A percentile compares a stretch with the other conserved stretches of the same genome.
Evolutionary conservation across 2,888 invertebrate genomes (phyloP).

Genomic region (Sturmia bella): DNA sequence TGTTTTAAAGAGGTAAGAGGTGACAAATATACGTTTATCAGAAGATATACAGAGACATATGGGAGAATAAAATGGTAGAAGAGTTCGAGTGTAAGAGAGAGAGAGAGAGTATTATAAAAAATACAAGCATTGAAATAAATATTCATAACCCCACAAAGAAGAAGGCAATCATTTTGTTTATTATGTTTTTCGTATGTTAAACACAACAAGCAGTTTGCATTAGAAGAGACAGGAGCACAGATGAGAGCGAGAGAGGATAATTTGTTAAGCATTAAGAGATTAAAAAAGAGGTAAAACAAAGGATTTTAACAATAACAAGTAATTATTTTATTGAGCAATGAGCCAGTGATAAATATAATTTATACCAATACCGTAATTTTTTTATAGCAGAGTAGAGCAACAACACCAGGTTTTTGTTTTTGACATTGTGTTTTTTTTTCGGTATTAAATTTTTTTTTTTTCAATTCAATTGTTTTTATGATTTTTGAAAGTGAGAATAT

Average conservation of each 20-base stretch:
- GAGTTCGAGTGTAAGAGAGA: slow-evolving; percentile 36
- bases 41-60: slow-evolving; percentile 36
- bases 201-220: slow-evolving; percentile 26
- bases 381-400: slow-evolving; percentile 75
- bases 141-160: slow-evolving; percentile 69
- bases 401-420: slow-evolving; percentile 77
- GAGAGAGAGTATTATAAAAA: slow-evolving; percentile 60
- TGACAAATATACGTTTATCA: slow-evolving; percentile 33
- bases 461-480: slow-evolving; percentile 5
- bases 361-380: slow-evolving; percentile 70
- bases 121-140: slow-evolving; percentile 71
- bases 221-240: slow-evolving; percentile 1
- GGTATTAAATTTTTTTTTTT: slow-evolving; percentile 48
- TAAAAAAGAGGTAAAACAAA: slow-evolving; percentile 15
- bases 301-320: background rate
- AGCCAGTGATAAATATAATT: slow-evolving; percentile 42
- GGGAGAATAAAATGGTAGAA: slow-evolving; percentile 35
- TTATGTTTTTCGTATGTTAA: slow-evolving; percentile 12
- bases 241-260: background rate
- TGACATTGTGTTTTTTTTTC: slow-evolving; percentile 56
- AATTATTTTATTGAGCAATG: slow-evolving; percentile 6
- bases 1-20: slow-evolving; percentile 3
- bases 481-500: slow-evolving; percentile 71
- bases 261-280: background rate
- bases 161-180: slow-evolving; percentile 64